Conservation (phyloP, 2,113 vertebrate genomes). For the Psephotus haematonotus region DNA sequence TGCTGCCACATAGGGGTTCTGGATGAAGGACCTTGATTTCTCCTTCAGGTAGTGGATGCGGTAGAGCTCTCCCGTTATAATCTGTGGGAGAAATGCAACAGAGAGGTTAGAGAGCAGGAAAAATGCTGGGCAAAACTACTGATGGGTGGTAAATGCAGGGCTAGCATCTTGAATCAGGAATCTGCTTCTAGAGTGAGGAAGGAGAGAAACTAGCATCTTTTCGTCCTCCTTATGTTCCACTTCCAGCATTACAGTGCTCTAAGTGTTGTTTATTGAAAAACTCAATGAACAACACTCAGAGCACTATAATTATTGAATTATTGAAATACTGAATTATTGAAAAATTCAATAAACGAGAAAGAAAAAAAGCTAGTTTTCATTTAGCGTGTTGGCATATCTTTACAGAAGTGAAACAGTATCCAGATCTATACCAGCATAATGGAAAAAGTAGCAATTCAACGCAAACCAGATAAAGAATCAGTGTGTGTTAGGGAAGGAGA, state of each 20-base stretch:
- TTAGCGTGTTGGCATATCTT: accelerated
- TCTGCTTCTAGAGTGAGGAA: neutral
- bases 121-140: neutral
- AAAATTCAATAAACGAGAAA: neutral
- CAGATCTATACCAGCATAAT: neutral
- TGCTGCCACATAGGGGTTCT: conserved; percentile 92
- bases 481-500: neutral
- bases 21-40: conserved; percentile 88
- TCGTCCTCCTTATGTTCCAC: neutral
- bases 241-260: accelerated
- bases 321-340: neutral
- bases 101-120: neutral
- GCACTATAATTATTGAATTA: too few species aligned
- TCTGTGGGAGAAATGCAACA: conserved; percentile 65
- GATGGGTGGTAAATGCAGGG: neutral
- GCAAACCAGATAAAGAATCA: neutral
- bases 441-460: neutral
- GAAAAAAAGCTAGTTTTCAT: neutral
- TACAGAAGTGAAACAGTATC: neutral
- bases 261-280: neutral
- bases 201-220: neutral
- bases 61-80: conserved; percentile 94
- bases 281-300: too few species aligned
- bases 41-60: conserved; percentile 92
- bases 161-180: neutral